phyloP scores from a whole-genome alignment of 2,113 vertebrate genomes.

The Tragelaphus imberbis region DNA sequence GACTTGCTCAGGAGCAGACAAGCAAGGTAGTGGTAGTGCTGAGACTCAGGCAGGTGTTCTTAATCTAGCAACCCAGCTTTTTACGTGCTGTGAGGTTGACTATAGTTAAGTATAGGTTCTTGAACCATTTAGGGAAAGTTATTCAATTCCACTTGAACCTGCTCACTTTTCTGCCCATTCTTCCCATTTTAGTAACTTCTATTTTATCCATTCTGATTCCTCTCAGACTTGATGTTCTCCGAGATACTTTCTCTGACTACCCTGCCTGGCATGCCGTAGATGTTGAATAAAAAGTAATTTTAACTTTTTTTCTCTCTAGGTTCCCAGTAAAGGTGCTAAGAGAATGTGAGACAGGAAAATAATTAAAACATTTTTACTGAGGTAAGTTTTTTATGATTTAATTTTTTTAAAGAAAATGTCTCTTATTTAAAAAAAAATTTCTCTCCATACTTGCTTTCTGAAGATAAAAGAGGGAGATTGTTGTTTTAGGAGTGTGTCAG shows the following conservation, averaged over 20 bases:
- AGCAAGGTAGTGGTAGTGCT: not conserved
- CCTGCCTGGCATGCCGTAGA: not conserved
- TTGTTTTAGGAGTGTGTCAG: not conserved
- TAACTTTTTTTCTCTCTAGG: not conserved
- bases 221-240: not conserved
- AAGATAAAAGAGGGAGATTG: not conserved
- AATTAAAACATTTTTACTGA: slow-evolving; percentile 56
- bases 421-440: not conserved
- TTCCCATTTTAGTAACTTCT: not conserved
- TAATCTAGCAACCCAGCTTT: not conserved
- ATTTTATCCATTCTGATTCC: not conserved
- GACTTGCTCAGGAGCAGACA: not conserved
- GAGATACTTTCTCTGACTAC: not conserved
- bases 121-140: not conserved
- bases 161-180: not conserved
- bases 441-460: not conserved
- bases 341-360: slow-evolving; percentile 56
- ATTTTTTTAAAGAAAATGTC: not conserved
- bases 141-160: not conserved
- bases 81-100: not conserved
- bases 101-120: not conserved
- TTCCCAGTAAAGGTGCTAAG: slow-evolving; percentile 77
- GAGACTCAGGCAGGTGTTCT: not conserved
- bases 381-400: slow-evolving; percentile 58
- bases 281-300: slow-evolving; percentile 33